These are phyloP conservation scores for Archips crataeganus DNA, from an alignment of 2,888 invertebrate species.

Conservation along the genomic window DNA sequence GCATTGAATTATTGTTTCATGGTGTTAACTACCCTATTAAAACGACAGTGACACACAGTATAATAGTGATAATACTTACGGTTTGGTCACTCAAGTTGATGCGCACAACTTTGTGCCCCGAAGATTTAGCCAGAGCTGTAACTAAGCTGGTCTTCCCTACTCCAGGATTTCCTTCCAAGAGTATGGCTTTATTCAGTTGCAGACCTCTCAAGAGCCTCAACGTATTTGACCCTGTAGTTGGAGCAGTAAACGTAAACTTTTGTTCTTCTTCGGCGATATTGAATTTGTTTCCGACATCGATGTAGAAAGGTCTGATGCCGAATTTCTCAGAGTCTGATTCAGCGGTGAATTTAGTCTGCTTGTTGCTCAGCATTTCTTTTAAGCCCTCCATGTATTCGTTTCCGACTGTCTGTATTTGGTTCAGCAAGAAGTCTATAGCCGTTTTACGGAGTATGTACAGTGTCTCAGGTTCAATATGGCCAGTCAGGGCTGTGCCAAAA, in stretches of 20 bases:
- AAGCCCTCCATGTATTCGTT: slow-evolving; percentile 66
- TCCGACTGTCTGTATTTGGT: slow-evolving; percentile 79
- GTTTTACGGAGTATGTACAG: slow-evolving; percentile 75
- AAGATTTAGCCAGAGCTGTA: slow-evolving; percentile 93
- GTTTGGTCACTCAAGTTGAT: slow-evolving; percentile 99
- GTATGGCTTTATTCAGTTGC: slow-evolving; percentile 95
- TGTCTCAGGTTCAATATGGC: slow-evolving; percentile 87
- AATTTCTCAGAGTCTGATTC: slow-evolving; percentile 79
- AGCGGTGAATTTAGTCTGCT: slow-evolving; percentile 64
- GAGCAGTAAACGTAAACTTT: slow-evolving; percentile 90
- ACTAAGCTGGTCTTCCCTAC: slow-evolving; percentile 99
- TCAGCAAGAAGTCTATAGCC: slow-evolving; percentile 85
- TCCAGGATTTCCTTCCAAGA: slow-evolving; percentile 98
- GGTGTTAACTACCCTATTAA: too few relatives aligned
- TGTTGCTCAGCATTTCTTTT: slow-evolving; percentile 65
- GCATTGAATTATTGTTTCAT: too few relatives aligned
- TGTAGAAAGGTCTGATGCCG: slow-evolving; percentile 92
- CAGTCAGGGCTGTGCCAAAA: slow-evolving; percentile 93
- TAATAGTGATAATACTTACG: slow-evolving; percentile 79
- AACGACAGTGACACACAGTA: too few relatives aligned
- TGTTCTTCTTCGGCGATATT: slow-evolving; percentile 56
- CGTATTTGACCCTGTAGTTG: slow-evolving; percentile 93
- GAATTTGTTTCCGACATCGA: slow-evolving; percentile 80
- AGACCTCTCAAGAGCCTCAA: slow-evolving; percentile 94
- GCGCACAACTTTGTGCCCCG: slow-evolving; percentile 94